phyloP scores from a whole-genome alignment of 1,140 invertebrate species.

The Drosophila virilis region DNA sequence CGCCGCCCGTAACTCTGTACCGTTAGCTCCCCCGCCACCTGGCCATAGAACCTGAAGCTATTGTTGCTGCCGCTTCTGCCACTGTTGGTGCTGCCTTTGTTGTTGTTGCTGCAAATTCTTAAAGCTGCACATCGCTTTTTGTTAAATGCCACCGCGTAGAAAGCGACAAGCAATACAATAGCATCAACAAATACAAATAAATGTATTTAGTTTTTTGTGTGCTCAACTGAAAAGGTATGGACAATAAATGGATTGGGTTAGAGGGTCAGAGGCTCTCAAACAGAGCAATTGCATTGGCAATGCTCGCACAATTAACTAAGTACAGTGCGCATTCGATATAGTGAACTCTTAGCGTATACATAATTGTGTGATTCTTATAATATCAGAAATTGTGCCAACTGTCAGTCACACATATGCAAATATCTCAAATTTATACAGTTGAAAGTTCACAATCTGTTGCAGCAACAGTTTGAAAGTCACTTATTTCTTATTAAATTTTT shows the following conservation, averaged over 20 bases:
- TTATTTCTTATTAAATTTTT: no score
- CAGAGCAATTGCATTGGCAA: background rate
- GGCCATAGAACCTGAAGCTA: constrained; percentile 22
- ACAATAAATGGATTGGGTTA: constrained; percentile 40
- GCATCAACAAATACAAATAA: constrained; percentile 11
- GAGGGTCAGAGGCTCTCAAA: constrained; percentile 20
- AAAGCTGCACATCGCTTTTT: constrained; percentile 34
- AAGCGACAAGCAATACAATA: constrained; percentile 44
- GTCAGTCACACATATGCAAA: no score
- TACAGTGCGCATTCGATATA: background rate
- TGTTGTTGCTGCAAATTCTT: constrained; percentile 33
- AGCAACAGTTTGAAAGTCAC: no score
- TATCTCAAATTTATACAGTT: no score
- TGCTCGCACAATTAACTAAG: background rate
- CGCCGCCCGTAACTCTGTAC: constrained; percentile 7
- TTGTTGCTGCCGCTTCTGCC: constrained; percentile 15
- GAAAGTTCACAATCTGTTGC: no score
- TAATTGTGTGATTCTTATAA: no score
- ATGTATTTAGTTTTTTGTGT: constrained; percentile 12
- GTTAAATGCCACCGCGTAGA: constrained; percentile 44
- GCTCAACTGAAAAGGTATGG: background rate
- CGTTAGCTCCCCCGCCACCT: background rate
- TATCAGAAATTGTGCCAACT: no score
- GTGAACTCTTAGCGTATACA: background rate
- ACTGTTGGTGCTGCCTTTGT: constrained; percentile 8